Percentiles rank a stretch among this genome's conserved stretches.
phyloP scores from a whole-genome alignment of 2,797 vertebrate genomes.

The Remorina albescens region DNA sequence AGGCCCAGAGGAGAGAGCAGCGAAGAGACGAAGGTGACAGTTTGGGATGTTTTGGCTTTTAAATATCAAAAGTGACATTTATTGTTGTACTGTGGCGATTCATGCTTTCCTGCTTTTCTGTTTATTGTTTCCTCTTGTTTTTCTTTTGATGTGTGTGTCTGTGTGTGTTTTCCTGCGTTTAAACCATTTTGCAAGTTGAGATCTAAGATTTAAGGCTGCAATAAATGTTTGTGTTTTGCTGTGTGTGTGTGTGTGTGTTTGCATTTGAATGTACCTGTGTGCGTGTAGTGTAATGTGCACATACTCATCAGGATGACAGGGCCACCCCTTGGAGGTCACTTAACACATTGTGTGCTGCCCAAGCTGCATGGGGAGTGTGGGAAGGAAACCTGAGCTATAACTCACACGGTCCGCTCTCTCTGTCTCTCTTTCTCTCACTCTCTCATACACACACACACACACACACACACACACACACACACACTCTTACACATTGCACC shows the following conservation, averaged over 20 bases:
- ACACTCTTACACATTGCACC: conserved; percentile 57
- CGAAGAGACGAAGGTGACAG: conserved; percentile 22
- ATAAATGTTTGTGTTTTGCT: conserved; percentile 7
- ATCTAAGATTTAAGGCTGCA: conserved; percentile 11
- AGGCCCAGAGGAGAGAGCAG: conserved; percentile 20
- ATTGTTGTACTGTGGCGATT: conserved; percentile 34
- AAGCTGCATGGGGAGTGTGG: conserved; percentile 71
- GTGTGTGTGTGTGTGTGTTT: conserved; percentile 19
- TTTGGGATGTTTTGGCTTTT: conserved; percentile 40
- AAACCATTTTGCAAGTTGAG: conserved; percentile 13
- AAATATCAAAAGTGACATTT: conserved; percentile 22
- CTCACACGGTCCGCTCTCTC: conserved; percentile 61
- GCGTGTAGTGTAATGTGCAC: conserved; percentile 42
- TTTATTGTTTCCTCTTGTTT: conserved; percentile 45
- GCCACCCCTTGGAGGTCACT: conserved; percentile 83
- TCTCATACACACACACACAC: conserved; percentile 12
- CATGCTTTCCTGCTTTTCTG: conserved; percentile 34
- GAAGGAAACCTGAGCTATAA: conserved; percentile 82
- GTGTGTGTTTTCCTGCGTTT: neutral
- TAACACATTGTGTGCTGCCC: conserved; percentile 80
- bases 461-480: conserved; percentile 18
- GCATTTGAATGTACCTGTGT: conserved; percentile 13
- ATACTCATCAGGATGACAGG: conserved; percentile 76
- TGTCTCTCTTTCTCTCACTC: conserved; percentile 14
- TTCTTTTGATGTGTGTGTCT: neutral